These are phyloP conservation scores for Zaprionus vittiger DNA, from an alignment of 1,140 invertebrate genomes.

Conservation along the genomic window DNA sequence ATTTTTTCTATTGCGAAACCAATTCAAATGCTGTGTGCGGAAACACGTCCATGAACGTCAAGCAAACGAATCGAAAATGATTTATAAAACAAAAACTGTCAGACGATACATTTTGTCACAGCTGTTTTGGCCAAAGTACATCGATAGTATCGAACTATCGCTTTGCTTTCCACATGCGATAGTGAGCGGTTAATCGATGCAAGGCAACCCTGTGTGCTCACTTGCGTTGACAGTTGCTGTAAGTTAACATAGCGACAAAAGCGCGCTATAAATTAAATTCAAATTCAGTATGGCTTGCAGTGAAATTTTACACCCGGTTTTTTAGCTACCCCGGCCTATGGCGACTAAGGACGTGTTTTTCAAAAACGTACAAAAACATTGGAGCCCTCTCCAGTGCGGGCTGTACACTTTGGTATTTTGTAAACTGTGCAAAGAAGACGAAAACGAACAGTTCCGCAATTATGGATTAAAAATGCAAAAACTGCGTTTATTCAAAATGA, in stretches of 20 bases:
- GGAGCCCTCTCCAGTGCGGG: too few relatives aligned
- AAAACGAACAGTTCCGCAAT: too few relatives aligned
- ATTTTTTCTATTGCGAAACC: constrained; percentile 77
- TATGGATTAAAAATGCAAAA: too few relatives aligned
- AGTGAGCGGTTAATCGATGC: neutral
- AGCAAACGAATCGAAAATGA: constrained; percentile 76
- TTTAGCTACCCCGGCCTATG: too few relatives aligned
- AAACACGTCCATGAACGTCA: constrained; percentile 71
- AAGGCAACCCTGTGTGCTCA: neutral
- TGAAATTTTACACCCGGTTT: too few relatives aligned
- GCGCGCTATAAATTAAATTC: neutral
- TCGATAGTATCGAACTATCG: constrained; percentile 16
- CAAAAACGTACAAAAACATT: too few relatives aligned
- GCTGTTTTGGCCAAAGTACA: constrained; percentile 24
- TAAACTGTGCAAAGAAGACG: too few relatives aligned
- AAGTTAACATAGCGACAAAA: neutral
- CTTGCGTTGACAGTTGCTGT: neutral
- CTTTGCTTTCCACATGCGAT: neutral
- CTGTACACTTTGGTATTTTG: too few relatives aligned
- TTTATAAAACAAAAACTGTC: constrained; percentile 66
- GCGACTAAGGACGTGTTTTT: too few relatives aligned
- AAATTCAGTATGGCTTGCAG: neutral
- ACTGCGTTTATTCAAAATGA: too few relatives aligned
- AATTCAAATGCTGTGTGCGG: constrained; percentile 68
- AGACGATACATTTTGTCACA: constrained; percentile 37